Evolutionary conservation across 2,888 invertebrate genomes (phyloP).

Genomic region (Adelphocoris suturalis): DNA sequence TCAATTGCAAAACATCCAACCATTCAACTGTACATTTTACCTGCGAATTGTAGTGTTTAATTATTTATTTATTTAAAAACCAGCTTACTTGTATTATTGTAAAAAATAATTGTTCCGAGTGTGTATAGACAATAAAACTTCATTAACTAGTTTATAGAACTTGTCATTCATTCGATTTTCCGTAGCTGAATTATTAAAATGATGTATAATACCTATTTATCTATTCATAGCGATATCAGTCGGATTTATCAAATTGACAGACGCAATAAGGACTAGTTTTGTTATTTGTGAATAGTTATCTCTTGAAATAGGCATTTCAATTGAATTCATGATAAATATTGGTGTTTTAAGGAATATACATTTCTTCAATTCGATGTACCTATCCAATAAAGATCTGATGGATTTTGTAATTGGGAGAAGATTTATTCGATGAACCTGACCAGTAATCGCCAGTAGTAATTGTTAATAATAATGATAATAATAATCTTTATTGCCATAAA

Average conservation of each 20-base stretch:
- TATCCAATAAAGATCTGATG: not conserved
- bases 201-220: too few relatives aligned
- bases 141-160: not conserved
- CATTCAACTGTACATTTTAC: too few relatives aligned
- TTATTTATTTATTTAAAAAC: conserved; percentile 19
- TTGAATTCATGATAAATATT: not conserved
- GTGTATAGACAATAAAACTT: conserved; percentile 48
- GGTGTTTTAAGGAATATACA: not conserved
- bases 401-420: not conserved
- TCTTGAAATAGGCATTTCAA: too few relatives aligned
- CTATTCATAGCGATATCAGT: not conserved
- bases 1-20: too few relatives aligned
- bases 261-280: too few relatives aligned
- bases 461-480: too few relatives aligned
- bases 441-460: too few relatives aligned
- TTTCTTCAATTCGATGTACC: not conserved
- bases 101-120: conserved; percentile 30
- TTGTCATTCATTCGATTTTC: not conserved
- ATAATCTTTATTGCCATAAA: too few relatives aligned
- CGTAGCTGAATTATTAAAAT: not conserved
- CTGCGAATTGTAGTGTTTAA: not conserved
- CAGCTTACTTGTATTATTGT: not conserved
- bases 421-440: too few relatives aligned
- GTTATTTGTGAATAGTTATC: too few relatives aligned
- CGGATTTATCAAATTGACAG: not conserved